A percentile compares a stretch with the other conserved stretches of the same genome.
Conservation (phyloP, 2,113 vertebrate genomes). For the Desmodus rotundus region DNA sequence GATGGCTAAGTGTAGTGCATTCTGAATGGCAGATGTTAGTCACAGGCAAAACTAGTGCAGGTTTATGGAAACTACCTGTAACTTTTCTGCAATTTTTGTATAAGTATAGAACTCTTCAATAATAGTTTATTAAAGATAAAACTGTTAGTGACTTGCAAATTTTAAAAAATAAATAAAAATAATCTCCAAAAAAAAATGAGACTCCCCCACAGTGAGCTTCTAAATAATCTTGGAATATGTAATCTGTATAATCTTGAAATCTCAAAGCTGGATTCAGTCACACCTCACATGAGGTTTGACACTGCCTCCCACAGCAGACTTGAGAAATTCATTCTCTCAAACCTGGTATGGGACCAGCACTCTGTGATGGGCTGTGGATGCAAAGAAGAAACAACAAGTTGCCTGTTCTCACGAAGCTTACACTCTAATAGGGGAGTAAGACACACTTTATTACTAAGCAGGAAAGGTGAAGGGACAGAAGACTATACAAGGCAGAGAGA, state of each 20-base stretch:
- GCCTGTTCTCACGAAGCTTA: not conserved
- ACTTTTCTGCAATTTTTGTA: not conserved
- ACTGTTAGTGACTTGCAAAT: not conserved
- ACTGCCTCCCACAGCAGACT: not conserved
- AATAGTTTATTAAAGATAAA: not conserved
- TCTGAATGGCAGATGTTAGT: not conserved
- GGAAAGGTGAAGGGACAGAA: not conserved
- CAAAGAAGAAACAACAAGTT: not conserved
- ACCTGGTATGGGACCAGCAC: not conserved
- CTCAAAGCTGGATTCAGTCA: not conserved
- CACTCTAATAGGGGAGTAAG: not conserved
- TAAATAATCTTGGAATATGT: not conserved
- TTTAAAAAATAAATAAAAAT: not conserved
- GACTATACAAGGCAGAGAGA: not conserved
- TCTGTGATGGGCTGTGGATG: not conserved
- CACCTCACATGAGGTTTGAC: not conserved
- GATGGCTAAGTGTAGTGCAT: not conserved
- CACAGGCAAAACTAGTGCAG: not conserved
- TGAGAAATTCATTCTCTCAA: not conserved
- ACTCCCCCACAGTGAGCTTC: not conserved
- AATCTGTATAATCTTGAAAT: not conserved
- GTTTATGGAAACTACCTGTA: not conserved
- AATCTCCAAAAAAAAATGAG: not conserved
- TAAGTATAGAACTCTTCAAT: not conserved
- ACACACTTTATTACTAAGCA: not conserved